phyloP scores from a whole-genome alignment of 2,888 invertebrate species.

The Ceraclea dissimilis region DNA sequence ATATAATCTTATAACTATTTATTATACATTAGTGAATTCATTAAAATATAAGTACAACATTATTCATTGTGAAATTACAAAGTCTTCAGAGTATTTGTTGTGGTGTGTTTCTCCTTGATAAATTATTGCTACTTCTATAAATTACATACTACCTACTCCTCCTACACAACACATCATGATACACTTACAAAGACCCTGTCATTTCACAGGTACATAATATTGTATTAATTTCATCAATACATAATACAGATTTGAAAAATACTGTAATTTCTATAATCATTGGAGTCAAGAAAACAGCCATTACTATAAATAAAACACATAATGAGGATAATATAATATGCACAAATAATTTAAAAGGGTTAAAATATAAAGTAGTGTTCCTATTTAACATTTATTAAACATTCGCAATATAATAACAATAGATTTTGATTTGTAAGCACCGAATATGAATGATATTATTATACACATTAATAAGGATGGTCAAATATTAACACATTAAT shows the following conservation, averaged over 20 bases:
- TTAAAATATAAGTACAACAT: conserved; percentile 8
- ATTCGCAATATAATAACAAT: conserved; percentile 24
- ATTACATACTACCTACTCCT: no score
- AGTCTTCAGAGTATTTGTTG: neutral
- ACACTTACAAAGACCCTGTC: neutral
- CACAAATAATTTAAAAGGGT: no score
- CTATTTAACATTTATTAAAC: conserved; percentile 24
- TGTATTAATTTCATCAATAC: neutral
- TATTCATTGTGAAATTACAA: conserved; percentile 1
- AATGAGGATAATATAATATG: neutral
- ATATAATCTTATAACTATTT: conserved; percentile 12
- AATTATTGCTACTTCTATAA: neutral
- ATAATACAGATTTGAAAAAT: neutral
- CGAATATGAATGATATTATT: conserved; percentile 17
- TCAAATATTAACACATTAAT: neutral
- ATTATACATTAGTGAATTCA: neutral
- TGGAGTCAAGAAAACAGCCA: neutral
- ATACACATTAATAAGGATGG: neutral
- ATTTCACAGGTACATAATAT: neutral
- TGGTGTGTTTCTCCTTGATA: neutral
- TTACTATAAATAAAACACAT: neutral
- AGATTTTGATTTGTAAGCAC: conserved; percentile 21
- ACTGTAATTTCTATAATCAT: neutral
- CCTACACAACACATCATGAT: neutral
- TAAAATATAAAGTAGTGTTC: conserved; percentile 1